Evolutionary conservation across 2,113 vertebrate genomes (phyloP).

Genomic region (Amblyornis subalaris): DNA sequence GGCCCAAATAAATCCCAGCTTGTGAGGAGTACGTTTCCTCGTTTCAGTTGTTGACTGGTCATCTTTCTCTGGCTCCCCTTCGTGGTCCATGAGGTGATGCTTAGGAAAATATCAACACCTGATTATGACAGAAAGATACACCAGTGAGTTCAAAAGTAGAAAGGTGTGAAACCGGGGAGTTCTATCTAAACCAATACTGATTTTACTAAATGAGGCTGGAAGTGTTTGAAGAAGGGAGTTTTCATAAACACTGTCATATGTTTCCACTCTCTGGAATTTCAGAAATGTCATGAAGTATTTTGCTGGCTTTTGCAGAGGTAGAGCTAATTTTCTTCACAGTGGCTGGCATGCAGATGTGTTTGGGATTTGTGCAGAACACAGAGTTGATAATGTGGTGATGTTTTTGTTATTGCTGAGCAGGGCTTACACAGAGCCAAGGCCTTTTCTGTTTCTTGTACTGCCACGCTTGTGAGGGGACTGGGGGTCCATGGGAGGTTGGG

Average conservation of each 20-base stretch:
- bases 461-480: accelerated
- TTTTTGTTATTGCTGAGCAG: not conserved
- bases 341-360: not conserved
- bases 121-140: not conserved
- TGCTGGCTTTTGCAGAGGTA: not conserved
- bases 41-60: not conserved
- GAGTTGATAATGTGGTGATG: not conserved
- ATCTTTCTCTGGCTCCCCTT: not conserved
- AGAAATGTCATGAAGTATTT: not conserved
- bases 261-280: not conserved
- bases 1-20: not conserved
- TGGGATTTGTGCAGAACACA: not conserved
- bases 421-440: not conserved
- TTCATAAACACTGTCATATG: not conserved
- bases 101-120: not conserved
- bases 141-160: not conserved
- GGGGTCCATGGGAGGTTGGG: accelerated
- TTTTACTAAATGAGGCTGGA: not conserved
- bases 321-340: not conserved
- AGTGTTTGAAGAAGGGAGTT: not conserved
- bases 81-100: not conserved
- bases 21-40: accelerated
- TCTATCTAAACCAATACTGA: not conserved
- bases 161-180: not conserved
- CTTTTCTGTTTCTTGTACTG: not conserved